Evolutionary conservation across 1,140 invertebrate species (phyloP).

Genomic region (Oppia nitens): DNA sequence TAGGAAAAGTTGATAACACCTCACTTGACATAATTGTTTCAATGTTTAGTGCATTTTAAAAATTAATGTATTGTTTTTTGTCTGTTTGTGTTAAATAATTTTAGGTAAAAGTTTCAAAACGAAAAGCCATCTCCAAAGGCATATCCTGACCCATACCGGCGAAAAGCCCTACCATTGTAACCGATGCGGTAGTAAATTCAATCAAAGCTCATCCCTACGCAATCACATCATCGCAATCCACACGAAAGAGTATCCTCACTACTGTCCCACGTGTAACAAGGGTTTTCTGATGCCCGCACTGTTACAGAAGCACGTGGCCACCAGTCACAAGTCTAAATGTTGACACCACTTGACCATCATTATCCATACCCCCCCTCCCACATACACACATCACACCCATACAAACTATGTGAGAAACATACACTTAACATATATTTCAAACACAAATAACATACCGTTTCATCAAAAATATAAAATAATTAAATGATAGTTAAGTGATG

Average conservation of each 20-base stretch:
- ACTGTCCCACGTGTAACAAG: conserved; percentile 15
- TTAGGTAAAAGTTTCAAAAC: conserved; percentile 19
- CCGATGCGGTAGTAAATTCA: conserved; percentile 17
- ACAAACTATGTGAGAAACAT: too few species aligned
- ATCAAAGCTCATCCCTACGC: conserved; percentile 17
- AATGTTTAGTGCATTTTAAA: neutral
- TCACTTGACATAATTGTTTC: too few species aligned
- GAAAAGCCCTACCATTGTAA: conserved; percentile 20
- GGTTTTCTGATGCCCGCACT: conserved; percentile 19
- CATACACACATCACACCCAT: too few species aligned
- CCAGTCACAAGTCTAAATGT: neutral
- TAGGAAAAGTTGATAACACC: too few species aligned
- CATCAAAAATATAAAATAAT: too few species aligned
- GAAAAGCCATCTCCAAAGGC: conserved; percentile 19
- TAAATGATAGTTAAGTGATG: too few species aligned
- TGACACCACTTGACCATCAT: too few species aligned
- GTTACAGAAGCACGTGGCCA: conserved; percentile 15
- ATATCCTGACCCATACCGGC: conserved; percentile 19
- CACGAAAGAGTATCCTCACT: conserved; percentile 20
- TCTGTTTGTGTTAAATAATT: too few species aligned
- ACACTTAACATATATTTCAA: too few species aligned
- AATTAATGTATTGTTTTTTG: too few species aligned
- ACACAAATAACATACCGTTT: too few species aligned
- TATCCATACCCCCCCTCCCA: too few species aligned
- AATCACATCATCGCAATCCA: conserved; percentile 21